Evolutionary conservation across 1,140 invertebrate species (phyloP).

Genomic region (Pinna nobilis): DNA sequence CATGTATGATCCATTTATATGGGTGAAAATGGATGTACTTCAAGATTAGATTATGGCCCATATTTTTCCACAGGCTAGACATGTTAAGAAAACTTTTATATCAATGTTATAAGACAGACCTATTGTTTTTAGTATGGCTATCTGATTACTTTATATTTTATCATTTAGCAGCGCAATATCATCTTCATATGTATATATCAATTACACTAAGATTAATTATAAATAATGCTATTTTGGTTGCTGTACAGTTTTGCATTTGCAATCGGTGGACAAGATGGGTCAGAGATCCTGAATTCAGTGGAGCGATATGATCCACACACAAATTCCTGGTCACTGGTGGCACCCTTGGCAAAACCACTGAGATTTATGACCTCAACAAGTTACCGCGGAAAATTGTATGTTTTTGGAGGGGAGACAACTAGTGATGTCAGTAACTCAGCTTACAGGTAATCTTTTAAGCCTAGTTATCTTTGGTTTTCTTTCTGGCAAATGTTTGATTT

Average conservation of each 20-base stretch:
- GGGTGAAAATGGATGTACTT: no score
- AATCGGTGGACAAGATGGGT: constrained; percentile 68
- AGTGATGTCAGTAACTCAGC: constrained; percentile 59
- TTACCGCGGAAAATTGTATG: constrained; percentile 67
- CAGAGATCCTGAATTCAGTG: constrained; percentile 63
- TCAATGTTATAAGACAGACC: not conserved
- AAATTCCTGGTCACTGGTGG: constrained; percentile 67
- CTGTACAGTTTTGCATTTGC: constrained; percentile 66
- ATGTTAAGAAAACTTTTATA: no score
- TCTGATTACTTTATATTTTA: not conserved
- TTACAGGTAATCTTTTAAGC: constrained; percentile 55
- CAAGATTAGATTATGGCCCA: no score
- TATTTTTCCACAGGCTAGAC: no score
- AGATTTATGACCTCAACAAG: constrained; percentile 66
- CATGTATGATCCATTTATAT: no score
- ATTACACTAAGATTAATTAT: no score
- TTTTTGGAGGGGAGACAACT: constrained; percentile 68
- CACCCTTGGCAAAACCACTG: constrained; percentile 61
- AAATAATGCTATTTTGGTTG: no score
- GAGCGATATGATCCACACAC: constrained; percentile 67
- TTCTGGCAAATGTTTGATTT: not conserved
- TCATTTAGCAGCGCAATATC: not conserved
- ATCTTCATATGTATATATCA: no score
- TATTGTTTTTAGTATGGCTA: not conserved
- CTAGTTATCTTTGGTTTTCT: not conserved